Base-by-base conservation (phyloP, 2,113 vertebrate species). In the Dryoscopus gambensis region DNA sequence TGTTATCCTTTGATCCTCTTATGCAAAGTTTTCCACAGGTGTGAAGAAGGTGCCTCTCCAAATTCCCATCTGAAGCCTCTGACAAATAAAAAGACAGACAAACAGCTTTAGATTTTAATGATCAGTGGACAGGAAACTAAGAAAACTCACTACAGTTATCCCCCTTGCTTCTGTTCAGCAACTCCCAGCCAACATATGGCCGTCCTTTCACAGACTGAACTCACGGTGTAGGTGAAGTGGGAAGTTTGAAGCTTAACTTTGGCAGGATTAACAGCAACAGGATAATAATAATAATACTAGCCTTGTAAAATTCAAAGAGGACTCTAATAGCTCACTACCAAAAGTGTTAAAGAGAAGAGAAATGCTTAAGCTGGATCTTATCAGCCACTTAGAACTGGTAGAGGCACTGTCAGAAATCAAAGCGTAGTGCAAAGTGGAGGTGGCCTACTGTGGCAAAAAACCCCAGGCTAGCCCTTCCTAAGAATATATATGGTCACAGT, bases 11-110 rank as follows among this genome's bases (percentile, higher is more conserved):
- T 82, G 81, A 79, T 92, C 25, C 25, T 91, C 44, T 75, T 14
- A n/a, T 31, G 52, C 5, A 12, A 90, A 69, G 42, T 63, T 92
- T 81, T 84, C 76, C 64, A 89, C 4, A 11, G 71, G 18, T 56
- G 10, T 50, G 76, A 83, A 93, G 68, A 90, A 85, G 71, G 27
- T 13, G 23, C 22, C 24, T 93, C 52, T 92, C 63, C 87, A 88
- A 64, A 76, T 44, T 84, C 20, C 46, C 60, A 69, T 56, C 28
- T 75, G 91, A 95, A 78, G 89, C 21, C 49, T 74, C 93, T 97
- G 86, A 75, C 31, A 95, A 89, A 92, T 44, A 89, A 93, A 25
- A 89, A 90, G 56, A 94, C 24, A 95, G 59, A 84, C 16, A 95
- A 82, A 87, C 14, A 52, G 12, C 15, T 57, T 97, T 87, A 96